Conservation (phyloP, 2,888 invertebrate species). For the Chymomyza procnemis region DNA sequence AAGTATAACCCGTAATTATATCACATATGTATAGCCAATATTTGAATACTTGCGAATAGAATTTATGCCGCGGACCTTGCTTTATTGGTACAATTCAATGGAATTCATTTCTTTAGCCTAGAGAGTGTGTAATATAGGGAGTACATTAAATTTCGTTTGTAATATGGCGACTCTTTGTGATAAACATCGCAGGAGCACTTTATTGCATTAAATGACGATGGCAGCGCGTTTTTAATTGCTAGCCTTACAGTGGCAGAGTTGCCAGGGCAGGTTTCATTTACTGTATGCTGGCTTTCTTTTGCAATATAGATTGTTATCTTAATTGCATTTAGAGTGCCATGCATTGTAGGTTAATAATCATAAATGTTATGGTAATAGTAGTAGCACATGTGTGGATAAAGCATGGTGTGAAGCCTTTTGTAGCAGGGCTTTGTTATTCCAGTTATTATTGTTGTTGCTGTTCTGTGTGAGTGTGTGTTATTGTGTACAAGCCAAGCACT, state of each 20-base stretch:
- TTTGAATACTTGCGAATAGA: not conserved
- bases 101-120: not conserved
- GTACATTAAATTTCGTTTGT: constrained; percentile 53
- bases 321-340: constrained; percentile 73
- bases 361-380: constrained; percentile 71
- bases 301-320: constrained; percentile 58
- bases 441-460: constrained; percentile 18
- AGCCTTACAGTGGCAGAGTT: constrained; percentile 52
- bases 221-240: constrained; percentile 69
- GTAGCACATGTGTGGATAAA: constrained; percentile 23
- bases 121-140: not conserved
- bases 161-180: constrained; percentile 51
- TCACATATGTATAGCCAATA: not conserved
- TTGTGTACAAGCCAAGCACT: constrained; percentile 25
- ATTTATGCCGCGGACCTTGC: not conserved
- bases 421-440: constrained; percentile 15
- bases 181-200: constrained; percentile 70
- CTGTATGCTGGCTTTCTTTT: constrained; percentile 1
- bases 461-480: constrained; percentile 56
- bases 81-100: not conserved
- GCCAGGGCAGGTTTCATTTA: constrained; percentile 38
- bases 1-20: constrained; percentile 49
- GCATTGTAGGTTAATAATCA: constrained; percentile 73
- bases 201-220: constrained; percentile 47
- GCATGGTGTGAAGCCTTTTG: constrained; percentile 39